A percentile compares a stretch with the other conserved stretches of the same genome.
Evolutionary conservation across 2,797 vertebrate genomes (phyloP).

Genomic region (Coluber constrictor): DNA sequence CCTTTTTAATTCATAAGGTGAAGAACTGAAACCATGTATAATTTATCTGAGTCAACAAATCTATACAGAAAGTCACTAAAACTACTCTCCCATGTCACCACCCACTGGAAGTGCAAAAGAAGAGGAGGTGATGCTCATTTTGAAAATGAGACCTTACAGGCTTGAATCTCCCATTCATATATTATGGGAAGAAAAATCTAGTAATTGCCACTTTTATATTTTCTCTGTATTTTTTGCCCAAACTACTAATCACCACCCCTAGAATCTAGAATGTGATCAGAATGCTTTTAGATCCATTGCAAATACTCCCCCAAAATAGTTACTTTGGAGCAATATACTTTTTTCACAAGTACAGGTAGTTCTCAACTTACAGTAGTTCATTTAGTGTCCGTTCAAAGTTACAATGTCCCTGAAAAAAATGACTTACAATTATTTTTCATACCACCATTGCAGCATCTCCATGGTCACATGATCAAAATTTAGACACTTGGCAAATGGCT

Average conservation of each 20-base stretch:
- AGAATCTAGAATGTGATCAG: background rate
- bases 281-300: background rate
- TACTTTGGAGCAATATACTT: background rate
- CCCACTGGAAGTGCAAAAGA: background rate
- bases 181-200: too few relatives aligned
- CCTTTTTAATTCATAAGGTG: background rate
- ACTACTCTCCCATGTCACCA: background rate
- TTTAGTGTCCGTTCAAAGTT: background rate
- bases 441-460: background rate
- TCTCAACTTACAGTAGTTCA: background rate
- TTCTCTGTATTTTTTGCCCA: background rate
- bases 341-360: background rate
- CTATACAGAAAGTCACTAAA: background rate
- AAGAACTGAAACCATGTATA: background rate
- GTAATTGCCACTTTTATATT: background rate
- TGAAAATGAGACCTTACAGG: background rate
- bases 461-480: background rate
- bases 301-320: background rate
- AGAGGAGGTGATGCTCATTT: background rate
- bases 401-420: background rate
- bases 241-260: background rate
- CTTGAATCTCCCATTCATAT: too few relatives aligned
- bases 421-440: background rate
- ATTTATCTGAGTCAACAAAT: background rate
- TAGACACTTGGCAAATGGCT: background rate